A percentile compares a stretch with the other conserved stretches of the same genome.
These are phyloP conservation scores for Leptura quadrifasciata DNA, from an alignment of 2,888 invertebrate species.

Conservation along the genomic window DNA sequence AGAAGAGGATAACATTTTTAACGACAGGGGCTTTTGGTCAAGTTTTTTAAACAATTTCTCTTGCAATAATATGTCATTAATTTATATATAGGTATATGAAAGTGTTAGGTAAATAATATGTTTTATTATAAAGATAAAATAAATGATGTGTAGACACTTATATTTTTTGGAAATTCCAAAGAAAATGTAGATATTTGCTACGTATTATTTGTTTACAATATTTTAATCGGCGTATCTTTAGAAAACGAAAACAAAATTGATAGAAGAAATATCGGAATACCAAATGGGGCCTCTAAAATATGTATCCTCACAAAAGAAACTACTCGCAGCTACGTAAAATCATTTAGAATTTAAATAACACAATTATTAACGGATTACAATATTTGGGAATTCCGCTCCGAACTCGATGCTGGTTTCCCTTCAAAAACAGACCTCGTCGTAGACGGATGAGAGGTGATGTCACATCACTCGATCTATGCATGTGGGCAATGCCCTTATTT, in stretches of 20 bases:
- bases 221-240: background rate
- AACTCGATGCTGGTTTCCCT: conserved; percentile 47
- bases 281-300: too few relatives aligned
- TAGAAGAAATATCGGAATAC: background rate
- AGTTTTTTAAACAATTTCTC: background rate
- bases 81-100: background rate
- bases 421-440: conserved; percentile 36
- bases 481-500: conserved; percentile 10
- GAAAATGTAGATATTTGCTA: background rate
- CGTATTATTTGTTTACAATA: background rate
- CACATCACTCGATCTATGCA: background rate
- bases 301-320: background rate
- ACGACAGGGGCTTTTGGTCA: background rate
- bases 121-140: too few relatives aligned
- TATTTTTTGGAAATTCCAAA: background rate
- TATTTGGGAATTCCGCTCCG: conserved; percentile 52
- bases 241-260: background rate
- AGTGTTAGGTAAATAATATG: too few relatives aligned
- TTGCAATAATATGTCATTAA: background rate
- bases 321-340: background rate
- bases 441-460: background rate
- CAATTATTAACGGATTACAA: conserved; percentile 33
- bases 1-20: conserved; percentile 12
- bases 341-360: conserved; percentile 3
- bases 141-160: too few relatives aligned